phyloP scores from a whole-genome alignment of 2,113 vertebrate genomes.

The Athene cunicularia region DNA sequence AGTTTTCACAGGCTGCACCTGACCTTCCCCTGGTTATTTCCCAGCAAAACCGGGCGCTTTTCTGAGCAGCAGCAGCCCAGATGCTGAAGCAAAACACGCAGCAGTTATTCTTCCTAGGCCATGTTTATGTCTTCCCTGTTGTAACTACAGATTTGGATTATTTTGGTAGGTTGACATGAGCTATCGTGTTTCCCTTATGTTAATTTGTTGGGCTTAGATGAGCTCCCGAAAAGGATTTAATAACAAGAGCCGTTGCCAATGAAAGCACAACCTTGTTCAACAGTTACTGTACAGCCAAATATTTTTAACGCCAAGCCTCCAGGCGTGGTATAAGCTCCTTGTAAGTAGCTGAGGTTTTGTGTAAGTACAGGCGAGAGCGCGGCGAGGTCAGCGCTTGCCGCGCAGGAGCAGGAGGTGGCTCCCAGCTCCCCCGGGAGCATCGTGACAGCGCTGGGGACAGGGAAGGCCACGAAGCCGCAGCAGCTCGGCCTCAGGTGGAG shows the following conservation, averaged over 20 bases:
- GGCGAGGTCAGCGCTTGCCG: neutral
- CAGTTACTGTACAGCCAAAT: neutral
- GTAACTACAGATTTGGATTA: neutral
- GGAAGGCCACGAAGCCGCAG: neutral
- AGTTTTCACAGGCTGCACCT: neutral
- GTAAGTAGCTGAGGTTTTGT: neutral
- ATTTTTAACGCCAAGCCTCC: neutral
- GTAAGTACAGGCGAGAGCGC: neutral
- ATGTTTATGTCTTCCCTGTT: neutral
- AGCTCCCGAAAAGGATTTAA: conserved; percentile 34
- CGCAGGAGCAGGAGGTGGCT: neutral
- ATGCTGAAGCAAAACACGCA: neutral
- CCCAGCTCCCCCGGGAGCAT: neutral
- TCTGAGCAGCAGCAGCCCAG: neutral
- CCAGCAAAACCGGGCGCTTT: neutral
- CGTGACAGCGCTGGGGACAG: rapidly evolving
- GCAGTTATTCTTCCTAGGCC: neutral
- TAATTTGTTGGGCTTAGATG: conserved; percentile 35
- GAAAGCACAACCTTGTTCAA: conserved; percentile 7
- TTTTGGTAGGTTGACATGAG: neutral
- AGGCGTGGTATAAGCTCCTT: neutral
- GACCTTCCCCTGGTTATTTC: neutral
- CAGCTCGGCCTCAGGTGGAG: neutral
- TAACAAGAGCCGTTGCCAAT: neutral
- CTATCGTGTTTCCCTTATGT: neutral